Percentiles rank a stretch among this genome's conserved stretches.
phyloP scores from a whole-genome alignment of 2,797 vertebrate genomes.

The Acanthurus leucopareius region DNA sequence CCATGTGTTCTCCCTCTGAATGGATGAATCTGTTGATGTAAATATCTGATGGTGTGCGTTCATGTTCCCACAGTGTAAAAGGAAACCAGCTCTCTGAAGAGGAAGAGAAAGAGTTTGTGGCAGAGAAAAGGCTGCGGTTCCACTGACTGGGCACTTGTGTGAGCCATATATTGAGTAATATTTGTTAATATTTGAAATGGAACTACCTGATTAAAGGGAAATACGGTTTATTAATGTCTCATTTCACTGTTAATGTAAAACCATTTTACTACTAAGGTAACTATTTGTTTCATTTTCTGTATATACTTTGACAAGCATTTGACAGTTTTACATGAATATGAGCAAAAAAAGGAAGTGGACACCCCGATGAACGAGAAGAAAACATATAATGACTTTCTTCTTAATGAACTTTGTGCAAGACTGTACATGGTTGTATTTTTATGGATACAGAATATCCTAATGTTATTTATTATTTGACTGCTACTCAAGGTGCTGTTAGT shows the following conservation, averaged over 20 bases:
- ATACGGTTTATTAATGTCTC: background rate
- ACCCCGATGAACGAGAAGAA: background rate
- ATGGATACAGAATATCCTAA: background rate
- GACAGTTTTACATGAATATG: too few relatives aligned
- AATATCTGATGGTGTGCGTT: conserved; percentile 1
- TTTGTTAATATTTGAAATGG: background rate
- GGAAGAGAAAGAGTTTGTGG: conserved; percentile 75
- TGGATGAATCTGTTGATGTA: background rate
- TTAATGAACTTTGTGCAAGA: background rate
- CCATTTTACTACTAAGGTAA: background rate
- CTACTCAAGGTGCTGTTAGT: too few relatives aligned
- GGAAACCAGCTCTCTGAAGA: conserved; percentile 79
- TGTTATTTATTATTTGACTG: background rate
- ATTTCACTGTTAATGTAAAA: background rate
- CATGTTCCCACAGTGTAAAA: conserved; percentile 73
- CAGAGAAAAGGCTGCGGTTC: conserved; percentile 77
- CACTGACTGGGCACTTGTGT: conserved; percentile 50
- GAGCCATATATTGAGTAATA: background rate
- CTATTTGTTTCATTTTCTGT: too few relatives aligned
- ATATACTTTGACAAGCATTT: too few relatives aligned
- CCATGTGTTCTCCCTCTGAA: background rate
- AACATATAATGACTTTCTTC: background rate
- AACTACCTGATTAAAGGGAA: background rate
- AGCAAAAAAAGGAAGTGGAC: conserved; percentile 19
- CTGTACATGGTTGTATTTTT: background rate